phyloP scores from a whole-genome alignment of 2,888 invertebrate species.

The Urechis unicinctus region DNA sequence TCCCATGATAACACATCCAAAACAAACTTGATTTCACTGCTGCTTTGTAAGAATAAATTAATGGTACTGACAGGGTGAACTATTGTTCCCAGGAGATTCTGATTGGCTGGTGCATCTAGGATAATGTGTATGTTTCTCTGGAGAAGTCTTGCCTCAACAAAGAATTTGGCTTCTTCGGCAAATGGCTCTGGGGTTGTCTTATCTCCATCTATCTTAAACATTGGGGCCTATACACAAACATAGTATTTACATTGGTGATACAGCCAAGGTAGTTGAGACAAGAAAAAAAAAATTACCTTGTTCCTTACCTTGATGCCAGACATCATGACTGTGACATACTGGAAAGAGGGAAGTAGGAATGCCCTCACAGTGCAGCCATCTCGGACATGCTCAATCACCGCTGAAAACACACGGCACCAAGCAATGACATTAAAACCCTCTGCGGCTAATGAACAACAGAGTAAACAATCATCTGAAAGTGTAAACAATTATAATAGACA shows the following conservation, averaged over 20 bases:
- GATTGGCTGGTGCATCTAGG: slow-evolving; percentile 85
- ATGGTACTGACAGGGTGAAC: slow-evolving; percentile 69
- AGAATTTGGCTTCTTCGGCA: slow-evolving; percentile 88
- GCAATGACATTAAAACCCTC: too few relatives aligned
- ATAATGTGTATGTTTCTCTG: slow-evolving; percentile 70
- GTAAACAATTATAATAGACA: background rate
- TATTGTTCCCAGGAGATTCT: slow-evolving; percentile 81
- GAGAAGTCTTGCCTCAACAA: slow-evolving; percentile 82
- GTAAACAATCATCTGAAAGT: too few relatives aligned
- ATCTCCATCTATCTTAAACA: slow-evolving; percentile 69
- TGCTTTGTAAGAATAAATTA: background rate
- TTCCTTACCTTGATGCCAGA: slow-evolving; percentile 68
- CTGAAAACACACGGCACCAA: slow-evolving; percentile 52
- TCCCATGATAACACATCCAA: background rate
- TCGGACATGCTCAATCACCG: slow-evolving; percentile 92
- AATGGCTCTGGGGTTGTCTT: slow-evolving; percentile 54
- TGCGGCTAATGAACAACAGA: too few relatives aligned
- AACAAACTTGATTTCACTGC: too few relatives aligned
- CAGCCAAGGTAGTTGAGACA: background rate
- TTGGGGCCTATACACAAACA: slow-evolving; percentile 49
- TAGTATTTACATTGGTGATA: too few relatives aligned
- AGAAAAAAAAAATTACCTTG: background rate
- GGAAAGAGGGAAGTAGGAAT: slow-evolving; percentile 81
- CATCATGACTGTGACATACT: slow-evolving; percentile 89
- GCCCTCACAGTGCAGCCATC: slow-evolving; percentile 94